Evolutionary conservation across 2,888 invertebrate genomes (phyloP).

Genomic region (Melikaiella ostensackeni): DNA sequence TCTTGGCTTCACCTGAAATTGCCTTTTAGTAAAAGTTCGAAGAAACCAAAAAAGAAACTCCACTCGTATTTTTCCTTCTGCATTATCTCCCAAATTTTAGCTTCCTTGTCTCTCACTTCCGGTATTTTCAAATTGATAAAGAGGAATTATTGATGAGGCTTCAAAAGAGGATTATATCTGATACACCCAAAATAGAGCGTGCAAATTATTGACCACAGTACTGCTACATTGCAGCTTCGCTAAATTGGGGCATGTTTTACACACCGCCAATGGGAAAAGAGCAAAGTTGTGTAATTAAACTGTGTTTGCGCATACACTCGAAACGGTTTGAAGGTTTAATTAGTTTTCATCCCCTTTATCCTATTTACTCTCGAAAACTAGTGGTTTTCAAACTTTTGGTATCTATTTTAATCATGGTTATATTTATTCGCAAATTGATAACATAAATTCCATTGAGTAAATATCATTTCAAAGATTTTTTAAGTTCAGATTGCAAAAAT

Average conservation of each 20-base stretch:
- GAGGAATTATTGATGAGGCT: not conserved
- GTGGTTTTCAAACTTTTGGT: conserved; percentile 7
- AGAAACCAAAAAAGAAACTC: conserved; percentile 1
- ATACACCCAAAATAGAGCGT: conserved; percentile 6
- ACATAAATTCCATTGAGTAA: not conserved
- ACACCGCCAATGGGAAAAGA: conserved; percentile 17
- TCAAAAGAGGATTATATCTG: conserved; percentile 16
- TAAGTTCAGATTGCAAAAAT: not conserved
- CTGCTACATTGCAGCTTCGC: conserved; percentile 18
- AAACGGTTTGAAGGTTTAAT: conserved; percentile 27
- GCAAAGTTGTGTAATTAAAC: conserved; percentile 38
- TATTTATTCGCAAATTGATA: conserved; percentile 5
- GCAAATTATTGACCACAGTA: conserved; percentile 35
- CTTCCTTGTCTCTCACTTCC: not conserved
- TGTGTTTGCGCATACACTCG: conserved; percentile 30
- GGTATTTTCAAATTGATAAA: not conserved
- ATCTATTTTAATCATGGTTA: conserved; percentile 9
- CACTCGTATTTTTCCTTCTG: not conserved
- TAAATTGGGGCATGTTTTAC: conserved; percentile 35
- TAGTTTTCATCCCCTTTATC: conserved; percentile 29
- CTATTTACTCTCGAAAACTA: conserved; percentile 13
- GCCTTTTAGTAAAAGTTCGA: conserved; percentile 25
- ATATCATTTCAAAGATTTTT: not conserved
- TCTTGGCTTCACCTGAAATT: conserved; percentile 18
- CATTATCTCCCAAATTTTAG: not conserved